Percentiles rank a stretch among this genome's conserved stretches.
Conservation (phyloP, 2,113 vertebrate species). For the Scatophagus argus region DNA sequence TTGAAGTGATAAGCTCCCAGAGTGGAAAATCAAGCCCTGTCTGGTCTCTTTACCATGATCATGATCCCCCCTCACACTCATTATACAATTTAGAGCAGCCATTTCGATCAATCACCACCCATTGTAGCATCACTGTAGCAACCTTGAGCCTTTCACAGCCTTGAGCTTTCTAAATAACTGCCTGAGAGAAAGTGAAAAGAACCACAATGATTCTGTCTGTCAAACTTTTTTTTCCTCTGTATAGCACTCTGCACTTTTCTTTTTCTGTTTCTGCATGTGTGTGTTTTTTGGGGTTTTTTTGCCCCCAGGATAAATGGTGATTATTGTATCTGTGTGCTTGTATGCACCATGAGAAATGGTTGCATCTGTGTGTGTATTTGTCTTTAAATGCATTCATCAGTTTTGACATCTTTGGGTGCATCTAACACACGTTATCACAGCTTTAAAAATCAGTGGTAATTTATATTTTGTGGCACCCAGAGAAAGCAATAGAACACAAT, state of each 20-base stretch:
- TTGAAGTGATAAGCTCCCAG: constrained; percentile 59
- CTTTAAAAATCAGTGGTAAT: background rate
- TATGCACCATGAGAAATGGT: background rate
- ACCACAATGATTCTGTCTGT: constrained; percentile 25
- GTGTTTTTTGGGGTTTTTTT: background rate
- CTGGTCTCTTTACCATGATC: constrained; percentile 59
- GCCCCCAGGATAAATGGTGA: constrained; percentile 4
- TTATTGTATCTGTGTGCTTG: background rate
- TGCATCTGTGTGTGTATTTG: background rate
- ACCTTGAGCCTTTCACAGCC: constrained; percentile 52
- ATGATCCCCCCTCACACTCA: constrained; percentile 66
- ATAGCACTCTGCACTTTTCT: background rate
- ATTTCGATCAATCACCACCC: constrained; percentile 64
- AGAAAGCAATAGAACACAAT: constrained; percentile 11
- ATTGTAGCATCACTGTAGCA: constrained; percentile 53
- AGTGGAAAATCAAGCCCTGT: constrained; percentile 59
- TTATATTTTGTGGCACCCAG: constrained; percentile 13
- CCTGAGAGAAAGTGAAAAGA: constrained; percentile 17
- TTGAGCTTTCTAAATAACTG: constrained; percentile 38
- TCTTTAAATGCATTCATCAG: background rate
- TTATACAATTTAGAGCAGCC: constrained; percentile 68
- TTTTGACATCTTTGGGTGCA: background rate
- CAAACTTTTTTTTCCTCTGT: constrained; percentile 32
- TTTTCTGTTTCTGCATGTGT: background rate
- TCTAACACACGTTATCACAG: background rate